phyloP scores from a whole-genome alignment of 2,113 vertebrate genomes.

The Murina feae region DNA sequence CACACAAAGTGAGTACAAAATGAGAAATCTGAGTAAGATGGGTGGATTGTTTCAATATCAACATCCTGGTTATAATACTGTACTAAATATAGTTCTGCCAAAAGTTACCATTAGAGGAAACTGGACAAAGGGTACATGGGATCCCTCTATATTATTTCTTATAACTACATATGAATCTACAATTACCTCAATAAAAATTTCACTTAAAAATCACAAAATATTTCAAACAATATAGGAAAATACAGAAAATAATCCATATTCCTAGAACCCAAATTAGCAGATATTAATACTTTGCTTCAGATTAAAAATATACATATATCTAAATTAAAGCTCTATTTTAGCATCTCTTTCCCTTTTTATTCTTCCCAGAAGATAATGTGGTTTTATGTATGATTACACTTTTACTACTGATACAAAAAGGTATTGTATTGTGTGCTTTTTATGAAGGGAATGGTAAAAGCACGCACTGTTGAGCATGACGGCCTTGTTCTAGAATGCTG shows the following conservation, averaged over 20 bases:
- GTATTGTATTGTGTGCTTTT: not conserved
- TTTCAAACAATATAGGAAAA: not conserved
- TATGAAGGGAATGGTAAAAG: not conserved
- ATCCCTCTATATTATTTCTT: not conserved
- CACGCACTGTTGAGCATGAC: not conserved
- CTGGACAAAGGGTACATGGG: not conserved
- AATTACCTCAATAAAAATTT: not conserved
- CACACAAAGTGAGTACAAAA: not conserved
- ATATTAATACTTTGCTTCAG: not conserved
- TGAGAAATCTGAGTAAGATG: not conserved
- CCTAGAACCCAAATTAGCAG: not conserved
- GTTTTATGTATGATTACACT: not conserved
- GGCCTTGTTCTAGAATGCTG: not conserved
- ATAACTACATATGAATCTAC: not conserved
- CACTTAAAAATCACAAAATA: constrained; percentile 21
- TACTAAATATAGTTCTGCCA: not conserved
- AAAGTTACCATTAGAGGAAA: not conserved
- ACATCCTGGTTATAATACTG: too few species aligned
- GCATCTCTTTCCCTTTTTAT: not conserved
- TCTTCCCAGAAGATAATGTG: not conserved
- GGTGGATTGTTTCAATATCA: not conserved
- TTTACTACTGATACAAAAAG: not conserved
- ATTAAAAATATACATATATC: not conserved
- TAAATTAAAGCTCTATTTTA: not conserved
- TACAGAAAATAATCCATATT: not conserved